Evolutionary conservation across 2,888 invertebrate species (phyloP).

Genomic region (Aelia acuminata): DNA sequence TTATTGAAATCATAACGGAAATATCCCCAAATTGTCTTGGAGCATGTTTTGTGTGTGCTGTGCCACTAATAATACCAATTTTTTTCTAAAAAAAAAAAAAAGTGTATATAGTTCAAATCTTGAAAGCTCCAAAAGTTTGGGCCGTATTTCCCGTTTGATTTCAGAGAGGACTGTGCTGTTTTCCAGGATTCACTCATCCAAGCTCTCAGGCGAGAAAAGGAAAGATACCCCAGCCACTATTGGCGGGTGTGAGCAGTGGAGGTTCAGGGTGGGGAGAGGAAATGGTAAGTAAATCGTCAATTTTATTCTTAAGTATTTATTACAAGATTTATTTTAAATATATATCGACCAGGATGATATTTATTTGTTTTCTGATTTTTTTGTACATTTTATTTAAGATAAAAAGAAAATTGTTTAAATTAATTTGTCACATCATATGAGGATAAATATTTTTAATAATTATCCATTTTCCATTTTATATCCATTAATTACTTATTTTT

Average conservation of each 20-base stretch:
- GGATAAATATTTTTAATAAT: neutral
- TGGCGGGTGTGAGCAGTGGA: constrained; percentile 75
- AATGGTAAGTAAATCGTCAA: constrained; percentile 26
- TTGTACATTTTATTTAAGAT: too few relatives aligned
- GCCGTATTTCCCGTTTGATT: constrained; percentile 74
- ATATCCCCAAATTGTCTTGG: constrained; percentile 54
- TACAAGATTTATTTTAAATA: neutral
- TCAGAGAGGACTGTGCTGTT: constrained; percentile 88
- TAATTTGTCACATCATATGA: too few relatives aligned
- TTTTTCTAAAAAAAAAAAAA: neutral
- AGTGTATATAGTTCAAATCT: neutral
- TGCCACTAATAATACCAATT: constrained; percentile 49
- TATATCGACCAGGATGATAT: too few relatives aligned
- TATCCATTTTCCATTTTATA: neutral
- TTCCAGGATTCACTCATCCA: constrained; percentile 86
- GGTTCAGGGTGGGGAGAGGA: constrained; percentile 65
- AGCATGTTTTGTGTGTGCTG: constrained; percentile 57
- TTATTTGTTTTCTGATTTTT: too few relatives aligned
- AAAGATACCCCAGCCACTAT: constrained; percentile 82
- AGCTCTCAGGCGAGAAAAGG: constrained; percentile 82
- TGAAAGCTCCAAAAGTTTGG: constrained; percentile 56
- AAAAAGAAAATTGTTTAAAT: too few relatives aligned
- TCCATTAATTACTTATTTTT: neutral
- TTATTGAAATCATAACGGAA: constrained; percentile 57
- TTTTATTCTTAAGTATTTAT: neutral